These are phyloP conservation scores for Lysandra bellargus DNA, from an alignment of 2,888 invertebrate species.

Conservation along the genomic window DNA sequence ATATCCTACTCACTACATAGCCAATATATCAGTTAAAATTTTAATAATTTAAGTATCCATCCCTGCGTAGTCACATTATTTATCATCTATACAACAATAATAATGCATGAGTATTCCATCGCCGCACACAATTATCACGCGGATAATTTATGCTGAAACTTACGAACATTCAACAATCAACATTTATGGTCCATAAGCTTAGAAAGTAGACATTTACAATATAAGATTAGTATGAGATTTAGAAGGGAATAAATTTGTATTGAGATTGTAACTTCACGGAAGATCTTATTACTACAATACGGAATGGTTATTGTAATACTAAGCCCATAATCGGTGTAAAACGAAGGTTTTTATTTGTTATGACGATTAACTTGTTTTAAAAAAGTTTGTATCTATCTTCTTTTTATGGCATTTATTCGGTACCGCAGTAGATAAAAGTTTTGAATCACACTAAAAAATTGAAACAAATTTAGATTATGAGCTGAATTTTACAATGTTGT, in stretches of 20 bases:
- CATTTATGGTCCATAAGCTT: conserved; percentile 70
- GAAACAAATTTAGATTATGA: conserved; percentile 42
- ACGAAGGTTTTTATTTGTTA: not conserved
- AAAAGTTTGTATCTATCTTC: not conserved
- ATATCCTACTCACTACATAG: conserved; percentile 85
- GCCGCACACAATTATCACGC: conserved; percentile 55
- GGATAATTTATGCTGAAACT: conserved; percentile 79
- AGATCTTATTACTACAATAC: conserved; percentile 40
- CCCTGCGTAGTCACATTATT: conserved; percentile 81
- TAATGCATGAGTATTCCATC: conserved; percentile 78
- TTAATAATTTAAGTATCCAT: conserved; percentile 82
- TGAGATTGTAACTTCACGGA: conserved; percentile 40
- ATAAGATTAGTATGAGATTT: conserved; percentile 39
- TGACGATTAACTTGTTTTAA: not conserved
- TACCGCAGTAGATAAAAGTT: not conserved
- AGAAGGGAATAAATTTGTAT: conserved; percentile 36
- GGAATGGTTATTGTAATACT: conserved; percentile 40
- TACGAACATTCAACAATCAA: conserved; percentile 64
- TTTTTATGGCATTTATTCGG: too few species aligned
- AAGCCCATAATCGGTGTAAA: conserved; percentile 41
- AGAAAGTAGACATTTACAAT: conserved; percentile 56
- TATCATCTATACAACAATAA: conserved; percentile 80
- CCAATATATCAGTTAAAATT: conserved; percentile 83
- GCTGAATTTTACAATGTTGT: conserved; percentile 51
- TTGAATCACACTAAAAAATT: not conserved